Evolutionary conservation across 92 coral and sea anemone genomes (phyloP).

Genomic region (Chrysogorgia sp.): DNA sequence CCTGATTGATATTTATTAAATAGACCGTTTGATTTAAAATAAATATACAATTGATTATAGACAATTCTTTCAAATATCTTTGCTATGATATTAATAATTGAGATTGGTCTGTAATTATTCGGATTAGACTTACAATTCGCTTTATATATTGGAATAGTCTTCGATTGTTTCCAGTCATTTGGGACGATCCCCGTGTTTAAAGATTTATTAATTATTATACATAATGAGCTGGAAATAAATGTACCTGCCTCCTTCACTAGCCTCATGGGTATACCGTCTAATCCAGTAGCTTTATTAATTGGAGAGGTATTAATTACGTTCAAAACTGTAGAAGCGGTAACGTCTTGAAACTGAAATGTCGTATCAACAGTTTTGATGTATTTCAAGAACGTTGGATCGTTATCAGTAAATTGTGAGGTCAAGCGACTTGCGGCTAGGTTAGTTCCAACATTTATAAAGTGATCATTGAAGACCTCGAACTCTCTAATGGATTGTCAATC

Average conservation of each 20-base stretch:
- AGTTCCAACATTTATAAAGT: too few species aligned
- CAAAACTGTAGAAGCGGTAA: constrained; percentile 17
- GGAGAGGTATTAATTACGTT: neutral
- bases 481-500: constrained; percentile 11
- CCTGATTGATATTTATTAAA: constrained; percentile 35
- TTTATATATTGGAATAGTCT: neutral
- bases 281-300: constrained; percentile 26
- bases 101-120: constrained; percentile 10
- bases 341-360: too few species aligned
- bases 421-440: too few species aligned
- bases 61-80: constrained; percentile 27
- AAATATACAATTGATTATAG: neutral
- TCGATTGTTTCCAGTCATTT: neutral
- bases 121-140: neutral
- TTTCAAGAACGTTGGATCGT: too few species aligned
- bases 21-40: constrained; percentile 2
- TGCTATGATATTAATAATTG: constrained; percentile 16
- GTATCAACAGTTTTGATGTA: too few species aligned
- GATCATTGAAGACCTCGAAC: constrained; percentile 13
- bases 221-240: constrained; percentile 17
- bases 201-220: constrained; percentile 12
- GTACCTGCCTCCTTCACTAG: constrained; percentile 34
- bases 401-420: too few species aligned
- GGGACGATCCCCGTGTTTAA: constrained; percentile 6
- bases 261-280: constrained; percentile 9